Evolutionary conservation across 1,140 invertebrate species (phyloP).

Genomic region (Papilio aristodemus): DNA sequence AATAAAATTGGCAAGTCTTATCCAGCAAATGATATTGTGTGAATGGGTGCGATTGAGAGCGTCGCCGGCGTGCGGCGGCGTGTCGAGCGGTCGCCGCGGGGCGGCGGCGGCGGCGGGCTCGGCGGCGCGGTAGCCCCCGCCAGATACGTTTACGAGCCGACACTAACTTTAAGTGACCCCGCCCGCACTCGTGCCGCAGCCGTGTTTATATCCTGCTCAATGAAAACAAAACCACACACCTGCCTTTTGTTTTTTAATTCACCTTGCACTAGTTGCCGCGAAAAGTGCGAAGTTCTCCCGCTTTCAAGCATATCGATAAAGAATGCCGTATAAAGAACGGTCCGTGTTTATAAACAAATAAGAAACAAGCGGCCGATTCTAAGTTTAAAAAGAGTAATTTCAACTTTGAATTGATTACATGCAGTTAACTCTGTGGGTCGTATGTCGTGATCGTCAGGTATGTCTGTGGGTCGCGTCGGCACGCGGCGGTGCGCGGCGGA

Average conservation of each 20-base stretch:
- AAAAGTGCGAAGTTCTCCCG: not conserved
- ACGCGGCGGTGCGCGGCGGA: not conserved
- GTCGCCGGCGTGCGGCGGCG: conserved; percentile 75
- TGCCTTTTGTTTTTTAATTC: conserved; percentile 47
- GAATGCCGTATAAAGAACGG: not conserved
- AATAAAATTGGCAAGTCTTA: conserved; percentile 49
- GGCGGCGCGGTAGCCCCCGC: conserved; percentile 63
- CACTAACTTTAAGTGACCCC: conserved; percentile 77
- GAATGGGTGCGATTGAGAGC: conserved; percentile 76
- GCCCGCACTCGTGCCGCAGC: conserved; percentile 66
- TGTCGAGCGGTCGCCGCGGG: conserved; percentile 77
- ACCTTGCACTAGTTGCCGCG: conserved; percentile 26
- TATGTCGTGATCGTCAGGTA: too few relatives aligned
- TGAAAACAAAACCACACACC: conserved; percentile 64
- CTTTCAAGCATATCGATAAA: not conserved
- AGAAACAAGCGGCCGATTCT: not conserved
- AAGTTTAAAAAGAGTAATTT: not conserved
- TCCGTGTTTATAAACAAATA: not conserved
- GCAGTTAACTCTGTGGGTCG: not conserved
- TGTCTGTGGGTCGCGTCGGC: not conserved
- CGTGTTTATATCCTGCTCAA: conserved; percentile 71
- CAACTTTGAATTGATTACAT: not conserved
- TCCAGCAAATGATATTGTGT: conserved; percentile 64
- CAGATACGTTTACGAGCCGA: conserved; percentile 77
- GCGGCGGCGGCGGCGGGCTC: conserved; percentile 55